phyloP scores from a whole-genome alignment of 2,113 vertebrate genomes.

The Eira barbara region DNA sequence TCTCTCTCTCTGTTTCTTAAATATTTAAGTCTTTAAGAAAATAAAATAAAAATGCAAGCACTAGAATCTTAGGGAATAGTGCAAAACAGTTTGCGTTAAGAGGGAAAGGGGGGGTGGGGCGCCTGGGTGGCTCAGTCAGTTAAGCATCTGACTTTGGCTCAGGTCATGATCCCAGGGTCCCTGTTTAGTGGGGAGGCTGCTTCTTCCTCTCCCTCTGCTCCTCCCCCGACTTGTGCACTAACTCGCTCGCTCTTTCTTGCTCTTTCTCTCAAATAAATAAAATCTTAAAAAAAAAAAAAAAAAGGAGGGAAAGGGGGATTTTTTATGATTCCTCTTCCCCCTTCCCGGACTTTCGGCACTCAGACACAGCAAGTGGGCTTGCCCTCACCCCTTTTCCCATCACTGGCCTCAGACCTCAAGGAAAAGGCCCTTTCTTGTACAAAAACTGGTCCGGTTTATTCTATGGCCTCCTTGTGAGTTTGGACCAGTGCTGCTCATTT shows the following conservation, averaged over 20 bases:
- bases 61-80: not conserved
- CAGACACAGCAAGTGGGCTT: too few species aligned
- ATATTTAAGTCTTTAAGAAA: too few species aligned
- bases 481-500: not conserved
- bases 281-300: not conserved
- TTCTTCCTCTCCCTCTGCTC: too few species aligned
- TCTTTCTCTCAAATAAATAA: too few species aligned
- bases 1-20: too few species aligned
- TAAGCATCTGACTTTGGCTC: too few species aligned
- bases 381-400: not conserved
- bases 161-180: too few species aligned
- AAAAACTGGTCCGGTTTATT: not conserved
- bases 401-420: not conserved
- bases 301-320: not conserved
- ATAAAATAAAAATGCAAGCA: not conserved
- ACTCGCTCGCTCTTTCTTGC: too few species aligned
- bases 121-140: too few species aligned
- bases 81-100: not conserved
- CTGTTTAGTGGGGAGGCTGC: too few species aligned
- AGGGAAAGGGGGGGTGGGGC: not conserved
- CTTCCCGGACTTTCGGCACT: not conserved
- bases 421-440: not conserved
- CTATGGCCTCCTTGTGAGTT: not conserved
- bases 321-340: not conserved
- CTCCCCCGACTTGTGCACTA: too few species aligned